Base-by-base conservation (phyloP, 2,888 invertebrate species). In the Meteorus cinctellus region DNA sequence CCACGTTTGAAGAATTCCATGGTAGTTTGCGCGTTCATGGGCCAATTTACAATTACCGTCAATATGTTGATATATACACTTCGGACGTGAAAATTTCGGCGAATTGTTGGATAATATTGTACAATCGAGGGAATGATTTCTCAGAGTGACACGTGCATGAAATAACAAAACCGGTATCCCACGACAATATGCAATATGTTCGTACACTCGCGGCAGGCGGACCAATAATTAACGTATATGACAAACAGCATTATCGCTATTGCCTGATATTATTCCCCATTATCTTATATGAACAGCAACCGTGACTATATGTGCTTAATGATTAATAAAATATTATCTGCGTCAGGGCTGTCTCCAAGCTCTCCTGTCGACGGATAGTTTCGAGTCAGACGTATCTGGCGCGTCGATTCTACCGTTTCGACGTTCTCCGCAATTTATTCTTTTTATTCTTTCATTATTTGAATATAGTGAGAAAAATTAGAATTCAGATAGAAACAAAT, bases 261-360 rank as follows among this genome's bases (percentile, higher is more conserved):
- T 83, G 84, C 84, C 84, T 85, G 83, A 86, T 86, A 86, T 86
- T 86, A 85, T 86, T 85, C 79, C 66, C 82, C 85, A 86, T 86
- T 86, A 86, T 86, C 86, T 86, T 84, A 83, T 84, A 83, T 82
- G 81, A 79, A 83, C 81, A 80, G 76, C 79, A 81, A 76, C 84
- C 81, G 84, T 84, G 55, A 19, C 55, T 86, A 86, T 86, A 86
- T 87, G 86, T 86, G 87, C 83, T 87, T 81, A 86, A 86, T 86
- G 86, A 86, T 86, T 86, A 86, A 86, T 86, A 86, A 86, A 85
- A 86, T 85, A 86, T 85, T 84, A 85, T 86, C 86, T 84, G 81
- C 81, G 83, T 80, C 80, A 78, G 80, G 81, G 85, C 81, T 85
- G 82, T 83, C 81, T 82, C 78, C 79, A 84, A 81, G 81, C 80